Base-by-base conservation (phyloP, 2,113 vertebrate genomes). In the Pseudorectes ferrugineus region DNA sequence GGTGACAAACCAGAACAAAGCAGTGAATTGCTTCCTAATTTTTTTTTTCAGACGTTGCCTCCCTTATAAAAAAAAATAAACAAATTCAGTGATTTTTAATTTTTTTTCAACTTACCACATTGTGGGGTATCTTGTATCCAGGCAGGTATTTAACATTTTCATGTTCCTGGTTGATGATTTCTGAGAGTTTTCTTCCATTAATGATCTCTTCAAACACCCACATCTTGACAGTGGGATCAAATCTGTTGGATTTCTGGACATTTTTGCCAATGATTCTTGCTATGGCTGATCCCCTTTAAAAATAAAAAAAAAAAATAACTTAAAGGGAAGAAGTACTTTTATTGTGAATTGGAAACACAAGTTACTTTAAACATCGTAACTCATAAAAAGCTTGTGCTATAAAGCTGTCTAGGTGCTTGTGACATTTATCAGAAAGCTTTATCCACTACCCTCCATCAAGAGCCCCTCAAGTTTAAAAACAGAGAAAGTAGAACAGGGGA, bases 131-230 rank as follows among this genome's bases (percentile, higher is more conserved):
- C 93, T 98, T 98, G 96, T 98, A 98, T 74, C 98, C 98, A 11
- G 98, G 98, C 2, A 99, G 98, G 43, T 99, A 98, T 73, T 99
- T 99, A n/a, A 98, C 88, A 29, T 98, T 99, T 96, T 99, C 98
- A 5, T 98, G 98, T 12, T 99, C 97, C 2, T 98, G 97, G 46
- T 98, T 98, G 59, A 99, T 99, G 94, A 99, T 98, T 65, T 98
- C 98, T 2, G 97, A 97, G 40, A 99, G 97, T 77, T 98, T 98
- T 92, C 82, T 98, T 26, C 98, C 98, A 7, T 97, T 85, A 8
- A 98, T 88, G 33, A 97, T 80, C 78, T 99, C 98, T 96, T 99
- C 98, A 52, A 97, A 99, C n/a, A 99, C 98, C 98, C 98, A 99
- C 97, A 99, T 98, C 91, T 98, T 98, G 38, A 99, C 98, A 54